These are phyloP conservation scores for Falco biarmicus DNA, from an alignment of 2,797 vertebrate species.

Conservation along the genomic window DNA sequence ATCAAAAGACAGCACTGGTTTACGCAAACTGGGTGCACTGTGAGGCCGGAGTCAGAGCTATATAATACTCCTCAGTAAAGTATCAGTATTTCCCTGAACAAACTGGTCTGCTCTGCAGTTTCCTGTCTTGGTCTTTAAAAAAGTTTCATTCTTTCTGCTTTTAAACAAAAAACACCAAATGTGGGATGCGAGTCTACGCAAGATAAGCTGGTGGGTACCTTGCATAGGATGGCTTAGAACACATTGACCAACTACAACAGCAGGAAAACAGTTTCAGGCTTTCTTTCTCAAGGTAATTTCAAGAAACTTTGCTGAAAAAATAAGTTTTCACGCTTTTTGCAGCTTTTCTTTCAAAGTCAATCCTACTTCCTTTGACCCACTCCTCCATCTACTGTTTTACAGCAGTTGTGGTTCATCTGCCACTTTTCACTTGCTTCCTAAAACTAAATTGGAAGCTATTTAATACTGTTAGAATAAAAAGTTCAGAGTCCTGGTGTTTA, in stretches of 20 bases:
- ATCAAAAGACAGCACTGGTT: neutral
- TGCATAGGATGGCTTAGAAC: neutral
- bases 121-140: neutral
- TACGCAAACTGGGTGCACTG: accelerated
- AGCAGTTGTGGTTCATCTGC: slow-evolving; percentile 36
- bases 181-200: neutral
- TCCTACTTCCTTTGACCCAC: neutral
- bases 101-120: neutral
- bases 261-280: neutral
- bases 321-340: neutral
- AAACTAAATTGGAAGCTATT: slow-evolving; percentile 4
- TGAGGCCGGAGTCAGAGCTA: neutral
- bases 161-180: neutral
- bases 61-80: neutral
- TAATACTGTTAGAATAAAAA: slow-evolving; percentile 5
- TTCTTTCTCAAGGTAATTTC: neutral
- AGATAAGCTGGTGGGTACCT: neutral
- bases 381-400: slow-evolving; percentile 26
- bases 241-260: neutral
- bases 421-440: slow-evolving; percentile 37
- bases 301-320: neutral
- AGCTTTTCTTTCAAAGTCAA: neutral
- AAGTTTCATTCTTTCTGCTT: neutral
- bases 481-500: slow-evolving; percentile 13
- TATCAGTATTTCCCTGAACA: neutral